These are phyloP conservation scores for Chloromyia formosa DNA, from an alignment of 2,888 invertebrate species.

Conservation along the genomic window DNA sequence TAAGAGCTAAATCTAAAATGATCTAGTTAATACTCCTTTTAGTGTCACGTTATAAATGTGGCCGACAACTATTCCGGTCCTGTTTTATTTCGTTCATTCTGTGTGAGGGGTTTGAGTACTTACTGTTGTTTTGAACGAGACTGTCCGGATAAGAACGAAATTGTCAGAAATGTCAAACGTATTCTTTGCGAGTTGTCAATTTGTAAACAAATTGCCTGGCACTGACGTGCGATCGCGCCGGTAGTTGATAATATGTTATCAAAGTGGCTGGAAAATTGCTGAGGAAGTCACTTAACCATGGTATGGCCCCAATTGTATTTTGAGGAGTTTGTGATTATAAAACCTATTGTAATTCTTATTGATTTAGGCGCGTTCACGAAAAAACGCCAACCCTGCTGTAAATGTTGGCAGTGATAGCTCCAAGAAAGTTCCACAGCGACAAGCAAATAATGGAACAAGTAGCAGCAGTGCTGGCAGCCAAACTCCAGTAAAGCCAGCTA, in stretches of 20 bases:
- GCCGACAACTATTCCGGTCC: no score
- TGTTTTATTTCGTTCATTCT: no score
- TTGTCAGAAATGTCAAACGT: no score
- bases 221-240: not conserved
- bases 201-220: not conserved
- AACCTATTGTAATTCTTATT: not conserved
- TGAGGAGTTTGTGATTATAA: no score
- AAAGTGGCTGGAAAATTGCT: not conserved
- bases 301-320: not conserved
- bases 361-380: slow-evolving; percentile 27
- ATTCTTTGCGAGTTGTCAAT: not conserved
- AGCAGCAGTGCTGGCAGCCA: slow-evolving; percentile 64
- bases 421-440: slow-evolving; percentile 26
- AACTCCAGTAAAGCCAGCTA: slow-evolving; percentile 53
- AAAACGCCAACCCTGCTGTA: slow-evolving; percentile 12
- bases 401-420: slow-evolving; percentile 18
- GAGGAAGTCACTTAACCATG: not conserved
- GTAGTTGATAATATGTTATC: not conserved
- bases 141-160: no score
- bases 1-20: no score
- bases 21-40: no score
- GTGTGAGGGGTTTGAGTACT: no score
- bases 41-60: no score
- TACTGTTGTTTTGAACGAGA: no score
- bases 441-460: slow-evolving; percentile 53